Evolutionary conservation across 2,797 vertebrate species (phyloP).

Genomic region (Lithobates sylvaticus): DNA sequence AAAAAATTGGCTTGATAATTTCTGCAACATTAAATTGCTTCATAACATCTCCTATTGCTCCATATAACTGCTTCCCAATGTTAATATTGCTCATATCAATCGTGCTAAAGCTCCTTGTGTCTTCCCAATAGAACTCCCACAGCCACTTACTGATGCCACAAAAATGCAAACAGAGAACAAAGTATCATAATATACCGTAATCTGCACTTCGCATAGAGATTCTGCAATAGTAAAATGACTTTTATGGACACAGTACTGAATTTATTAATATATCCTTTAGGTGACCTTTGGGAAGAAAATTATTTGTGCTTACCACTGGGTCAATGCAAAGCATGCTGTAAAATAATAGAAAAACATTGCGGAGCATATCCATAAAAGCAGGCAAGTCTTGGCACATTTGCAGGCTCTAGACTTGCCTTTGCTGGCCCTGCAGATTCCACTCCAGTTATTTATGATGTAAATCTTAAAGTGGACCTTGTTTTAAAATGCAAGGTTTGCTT

Average conservation of each 20-base stretch:
- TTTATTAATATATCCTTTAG: slow-evolving; percentile 36
- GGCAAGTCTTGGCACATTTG: too few species aligned
- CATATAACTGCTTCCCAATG: slow-evolving; percentile 30
- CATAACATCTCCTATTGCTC: slow-evolving; percentile 35
- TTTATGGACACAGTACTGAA: slow-evolving; percentile 19
- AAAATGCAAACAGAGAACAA: slow-evolving; percentile 44
- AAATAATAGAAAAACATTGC: neutral
- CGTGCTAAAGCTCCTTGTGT: slow-evolving; percentile 31
- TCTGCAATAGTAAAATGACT: slow-evolving; percentile 5
- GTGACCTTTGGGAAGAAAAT: slow-evolving; percentile 29
- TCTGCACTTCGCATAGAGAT: neutral
- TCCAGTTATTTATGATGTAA: too few species aligned
- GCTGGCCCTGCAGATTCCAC: too few species aligned
- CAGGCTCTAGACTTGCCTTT: too few species aligned
- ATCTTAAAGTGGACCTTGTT: too few species aligned
- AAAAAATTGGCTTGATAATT: slow-evolving; percentile 34
- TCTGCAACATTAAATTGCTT: slow-evolving; percentile 40
- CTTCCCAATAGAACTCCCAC: slow-evolving; percentile 47
- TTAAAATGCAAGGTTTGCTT: too few species aligned
- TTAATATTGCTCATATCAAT: slow-evolving; percentile 50
- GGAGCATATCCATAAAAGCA: neutral
- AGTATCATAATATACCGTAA: slow-evolving; percentile 22
- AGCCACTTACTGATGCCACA: slow-evolving; percentile 43
- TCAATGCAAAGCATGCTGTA: neutral
- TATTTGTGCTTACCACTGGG: slow-evolving; percentile 30